Conservation (phyloP, 2,113 vertebrate genomes). For the Sorex fumeus region DNA sequence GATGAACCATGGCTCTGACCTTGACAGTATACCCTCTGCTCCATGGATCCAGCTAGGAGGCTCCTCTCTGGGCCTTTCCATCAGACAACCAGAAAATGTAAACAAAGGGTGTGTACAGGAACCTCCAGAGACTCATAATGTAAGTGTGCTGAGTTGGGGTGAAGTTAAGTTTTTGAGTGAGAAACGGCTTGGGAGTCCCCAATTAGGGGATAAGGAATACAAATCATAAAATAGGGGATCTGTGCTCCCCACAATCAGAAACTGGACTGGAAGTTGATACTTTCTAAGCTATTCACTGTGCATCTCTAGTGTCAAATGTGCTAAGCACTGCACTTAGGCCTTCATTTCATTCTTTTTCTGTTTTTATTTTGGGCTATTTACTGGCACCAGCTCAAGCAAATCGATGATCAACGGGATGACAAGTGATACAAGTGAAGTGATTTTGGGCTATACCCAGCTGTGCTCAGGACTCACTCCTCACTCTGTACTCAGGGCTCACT, state of each 20-base stretch:
- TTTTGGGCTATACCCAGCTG: no score
- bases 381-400: no score
- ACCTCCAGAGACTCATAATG: slow-evolving; percentile 60
- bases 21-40: slow-evolving; percentile 21
- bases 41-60: slow-evolving; percentile 42
- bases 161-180: slow-evolving; percentile 52
- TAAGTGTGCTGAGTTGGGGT: slow-evolving; percentile 30
- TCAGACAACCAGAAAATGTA: slow-evolving; percentile 63
- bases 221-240: slow-evolving; percentile 48
- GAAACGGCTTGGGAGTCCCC: slow-evolving; percentile 17
- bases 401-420: no score
- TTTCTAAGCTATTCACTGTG: not conserved
- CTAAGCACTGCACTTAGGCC: not conserved
- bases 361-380: no score
- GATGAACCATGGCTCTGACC: slow-evolving; percentile 51
- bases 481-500: no score
- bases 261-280: not conserved
- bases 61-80: slow-evolving; percentile 35
- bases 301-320: not conserved
- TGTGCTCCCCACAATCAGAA: slow-evolving; percentile 37
- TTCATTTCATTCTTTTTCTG: no score
- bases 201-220: not conserved
- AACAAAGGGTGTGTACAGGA: slow-evolving; percentile 62
- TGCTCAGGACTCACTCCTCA: no score
- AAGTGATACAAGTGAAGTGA: no score